phyloP scores from a whole-genome alignment of 2,113 vertebrate genomes.

The Malurus alboscapulatus region DNA sequence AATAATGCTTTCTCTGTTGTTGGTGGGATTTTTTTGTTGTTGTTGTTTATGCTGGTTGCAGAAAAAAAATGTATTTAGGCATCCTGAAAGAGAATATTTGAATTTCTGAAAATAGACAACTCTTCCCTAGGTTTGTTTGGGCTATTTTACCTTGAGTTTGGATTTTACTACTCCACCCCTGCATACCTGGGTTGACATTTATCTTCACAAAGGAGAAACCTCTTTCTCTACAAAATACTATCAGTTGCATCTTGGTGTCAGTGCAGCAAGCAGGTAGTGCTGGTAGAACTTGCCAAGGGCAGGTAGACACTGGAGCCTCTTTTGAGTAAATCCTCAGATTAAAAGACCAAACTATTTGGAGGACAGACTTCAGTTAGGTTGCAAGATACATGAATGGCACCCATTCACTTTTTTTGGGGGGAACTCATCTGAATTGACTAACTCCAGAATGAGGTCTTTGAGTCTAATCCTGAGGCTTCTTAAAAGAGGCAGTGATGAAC shows the following conservation, averaged over 20 bases:
- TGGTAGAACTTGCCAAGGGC: background rate
- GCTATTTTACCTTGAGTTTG: background rate
- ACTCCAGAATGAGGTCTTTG: slow-evolving; percentile 33
- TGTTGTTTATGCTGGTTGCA: no score
- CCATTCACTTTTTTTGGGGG: background rate
- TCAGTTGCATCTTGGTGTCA: background rate
- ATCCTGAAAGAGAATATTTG: background rate
- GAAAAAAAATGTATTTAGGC: background rate
- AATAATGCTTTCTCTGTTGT: slow-evolving; percentile 46
- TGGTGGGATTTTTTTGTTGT: background rate
- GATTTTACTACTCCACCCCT: background rate
- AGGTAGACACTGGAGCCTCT: background rate
- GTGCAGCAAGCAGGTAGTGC: background rate
- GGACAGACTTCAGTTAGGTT: background rate
- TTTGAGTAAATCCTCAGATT: background rate
- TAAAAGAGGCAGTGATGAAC: slow-evolving; percentile 29
- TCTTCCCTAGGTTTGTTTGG: background rate
- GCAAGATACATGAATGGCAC: background rate
- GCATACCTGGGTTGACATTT: background rate
- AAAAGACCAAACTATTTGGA: background rate
- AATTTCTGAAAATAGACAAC: background rate
- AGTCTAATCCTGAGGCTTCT: background rate
- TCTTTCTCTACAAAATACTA: background rate
- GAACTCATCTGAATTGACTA: background rate
- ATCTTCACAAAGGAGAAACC: background rate